Base-by-base conservation (phyloP, 2,888 invertebrate species). In the Tiliacea citrago region DNA sequence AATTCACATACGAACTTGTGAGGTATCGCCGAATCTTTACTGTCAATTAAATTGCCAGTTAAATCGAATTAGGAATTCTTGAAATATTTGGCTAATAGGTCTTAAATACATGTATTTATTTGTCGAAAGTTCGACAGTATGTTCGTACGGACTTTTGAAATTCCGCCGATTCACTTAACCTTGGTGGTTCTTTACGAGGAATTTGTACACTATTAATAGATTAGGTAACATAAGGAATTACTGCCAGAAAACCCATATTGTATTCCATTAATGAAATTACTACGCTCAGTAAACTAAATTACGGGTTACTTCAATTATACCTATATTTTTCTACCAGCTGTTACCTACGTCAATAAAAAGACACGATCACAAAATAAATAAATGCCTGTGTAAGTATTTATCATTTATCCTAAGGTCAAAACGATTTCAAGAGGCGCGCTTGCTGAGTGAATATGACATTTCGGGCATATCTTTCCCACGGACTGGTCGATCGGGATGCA, bases 381-480 rank as follows among this genome's bases (percentile, higher is more conserved):
- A 83, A 76, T 67, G 68, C 42, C 53, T 42, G 58, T 63, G 73
- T n/a, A 63, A 71, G 81, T 72, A 81, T 80, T 77, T 80, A 88
- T 83, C 80, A 84, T 81, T 82, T 84, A 86, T 88, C 71, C 78
- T 81, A 85, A 85, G 88, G 84, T 87, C 84, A 80, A 81, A 88
- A 83, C 84, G 75, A 86, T 86, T 86, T 81, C 72, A 73, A 75
- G 67, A 69, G 68, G 75, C 82, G 72, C 70, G 77, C 79, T 82
- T 77, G 76, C 76, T 90, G 90, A 92, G 92, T 92, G 93, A 93
- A 93, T 94, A 94, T 95, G 95, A 93, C 94, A 95, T 94, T 95
- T 95, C 93, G 94, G 92, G 90, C 94, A 94, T 94, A 93, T 92
- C 93, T 94, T 94, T 95, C 95, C 94, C 95, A 95, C 95, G 95